Base-by-base conservation (phyloP, 2,113 vertebrate species). In the Cricetomys ansorgei region DNA sequence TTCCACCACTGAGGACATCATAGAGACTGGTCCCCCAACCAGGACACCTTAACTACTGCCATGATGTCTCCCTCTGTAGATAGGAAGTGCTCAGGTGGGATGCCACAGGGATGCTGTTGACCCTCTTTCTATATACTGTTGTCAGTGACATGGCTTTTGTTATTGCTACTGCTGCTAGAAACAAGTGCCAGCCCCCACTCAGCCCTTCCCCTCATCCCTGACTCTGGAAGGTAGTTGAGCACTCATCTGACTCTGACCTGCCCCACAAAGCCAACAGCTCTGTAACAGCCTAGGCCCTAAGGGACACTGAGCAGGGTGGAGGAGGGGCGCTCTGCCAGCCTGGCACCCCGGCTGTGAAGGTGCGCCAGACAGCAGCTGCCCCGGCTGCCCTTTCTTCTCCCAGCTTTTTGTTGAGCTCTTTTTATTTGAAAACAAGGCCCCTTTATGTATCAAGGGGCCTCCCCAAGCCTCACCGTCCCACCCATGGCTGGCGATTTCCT, bases 351-450 rank as follows among this genome's bases (percentile, higher is more conserved):
- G 72, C 40, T 79, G 57, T 90, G 97, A 96, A 98, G 97, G 98
- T 98, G 96, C 62, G 90, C 98, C 96, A 98, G 97, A 97, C 97
- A 89, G 95, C 96, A 96, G 98, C 98, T 94, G 98, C 98, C 98
- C 97, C 93, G 83, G 98, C 98, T 94, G 87, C 98, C 96, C 97
- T 97, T 97, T 98, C 96, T 98, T 97, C 86, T 92, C 89, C 76
- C 88, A 97, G 94, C 94, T 97, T 97, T 99, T 98, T 98, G 98
- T 99, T 98, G 97, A 25, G 95, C 95, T 97, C 98, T 99, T 97
- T 99, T 99, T 98, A 99, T 99, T 99, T 98, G 95, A 97, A 98
- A 98, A 98, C 76, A 97, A 99, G 98, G 98, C 98, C 98, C 98
- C 98, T 98, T 98, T 99, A 99, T 99, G 99, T 98, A 98, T 98